Evolutionary conservation across 2,797 vertebrate species (phyloP), one percentile per base, ranked within the genome.

Genomic region (Coccyzus lansbergi): DNA sequence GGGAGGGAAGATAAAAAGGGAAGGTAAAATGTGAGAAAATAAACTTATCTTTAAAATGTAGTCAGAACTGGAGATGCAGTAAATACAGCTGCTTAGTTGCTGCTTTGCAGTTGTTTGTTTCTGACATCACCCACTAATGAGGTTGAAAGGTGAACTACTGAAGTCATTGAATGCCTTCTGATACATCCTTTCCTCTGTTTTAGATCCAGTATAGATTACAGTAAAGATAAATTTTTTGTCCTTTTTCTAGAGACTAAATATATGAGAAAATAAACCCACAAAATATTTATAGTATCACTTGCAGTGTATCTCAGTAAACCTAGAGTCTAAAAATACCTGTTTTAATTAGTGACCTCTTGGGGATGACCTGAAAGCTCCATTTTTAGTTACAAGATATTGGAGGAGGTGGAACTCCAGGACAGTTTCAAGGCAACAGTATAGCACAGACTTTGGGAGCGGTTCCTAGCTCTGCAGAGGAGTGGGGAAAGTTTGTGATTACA

Each of bases 331-430:
- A 95, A 96, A 94, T 95, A 95, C 4, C 1, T 6, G 1, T 84
- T 94, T 92, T 95, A 97, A 95, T 97, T 96, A 95, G 87, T 0
- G 12, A 70, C 77, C 70, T 94, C 93, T 86, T 86, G 18, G 31
- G 70, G 24, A 59, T 88, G 83, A 91, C 63, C 31, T 0, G 1
- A 72, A 80, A 84, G 83, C 46, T 95, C 89, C 63, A 86, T 82
- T 97, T 96, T 95, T 92, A 96, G 92, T 46, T 74, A 82, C 67
- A 64, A 91, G 91, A 53, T 79, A 91, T 15, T 88, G 91, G 52
- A 86, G 74, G 89, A 90, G 74, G 15, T 74, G 67, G 80, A 93
- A 95, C 70, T 86, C 52, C 59, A 53, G 40, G 69, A 75, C 74
- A 79, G 69, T 94, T 92, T 56, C 67, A 94, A 80, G 83, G 60